Evolutionary conservation across 2,888 invertebrate genomes (phyloP).

Genomic region (Panopea generosa): DNA sequence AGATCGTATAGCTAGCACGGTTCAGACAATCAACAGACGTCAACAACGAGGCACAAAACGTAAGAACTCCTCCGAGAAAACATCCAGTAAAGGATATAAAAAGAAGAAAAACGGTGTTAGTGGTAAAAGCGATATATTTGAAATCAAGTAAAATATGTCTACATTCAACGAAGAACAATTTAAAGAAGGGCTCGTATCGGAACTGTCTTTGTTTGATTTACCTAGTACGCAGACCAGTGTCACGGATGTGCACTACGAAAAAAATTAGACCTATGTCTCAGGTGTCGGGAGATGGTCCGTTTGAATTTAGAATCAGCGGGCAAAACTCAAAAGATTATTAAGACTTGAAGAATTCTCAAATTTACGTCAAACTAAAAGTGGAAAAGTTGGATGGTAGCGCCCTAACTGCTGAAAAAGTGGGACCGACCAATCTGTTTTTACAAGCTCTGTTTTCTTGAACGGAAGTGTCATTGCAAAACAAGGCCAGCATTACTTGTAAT

Average conservation of each 20-base stretch:
- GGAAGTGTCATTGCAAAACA: too few relatives aligned
- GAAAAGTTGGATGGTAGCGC: background rate
- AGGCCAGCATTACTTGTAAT: conserved; percentile 8
- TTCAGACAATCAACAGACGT: too few relatives aligned
- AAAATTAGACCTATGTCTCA: conserved; percentile 5
- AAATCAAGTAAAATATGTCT: conserved; percentile 33
- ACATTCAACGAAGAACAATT: conserved; percentile 30
- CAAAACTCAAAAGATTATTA: conserved; percentile 3
- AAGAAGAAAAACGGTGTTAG: background rate
- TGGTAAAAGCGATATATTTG: conserved; percentile 11
- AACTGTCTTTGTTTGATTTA: conserved; percentile 39
- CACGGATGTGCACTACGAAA: too few relatives aligned
- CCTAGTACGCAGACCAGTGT: conserved; percentile 48
- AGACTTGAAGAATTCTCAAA: conserved; percentile 1
- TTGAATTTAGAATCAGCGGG: conserved; percentile 8
- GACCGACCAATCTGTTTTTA: conserved; percentile 13
- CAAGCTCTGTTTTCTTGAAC: too few relatives aligned
- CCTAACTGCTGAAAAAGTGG: background rate
- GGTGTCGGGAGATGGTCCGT: conserved; percentile 3
- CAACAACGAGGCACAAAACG: too few relatives aligned
- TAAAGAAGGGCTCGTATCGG: conserved; percentile 26
- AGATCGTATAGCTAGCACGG: conserved; percentile 2
- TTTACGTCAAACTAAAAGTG: conserved; percentile 8
- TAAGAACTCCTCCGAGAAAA: background rate
- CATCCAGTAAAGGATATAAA: background rate